A percentile compares a stretch with the other conserved stretches of the same genome.
Evolutionary conservation across 1,140 invertebrate genomes (phyloP).

Genomic region (Drosophila sulfurigaster): DNA sequence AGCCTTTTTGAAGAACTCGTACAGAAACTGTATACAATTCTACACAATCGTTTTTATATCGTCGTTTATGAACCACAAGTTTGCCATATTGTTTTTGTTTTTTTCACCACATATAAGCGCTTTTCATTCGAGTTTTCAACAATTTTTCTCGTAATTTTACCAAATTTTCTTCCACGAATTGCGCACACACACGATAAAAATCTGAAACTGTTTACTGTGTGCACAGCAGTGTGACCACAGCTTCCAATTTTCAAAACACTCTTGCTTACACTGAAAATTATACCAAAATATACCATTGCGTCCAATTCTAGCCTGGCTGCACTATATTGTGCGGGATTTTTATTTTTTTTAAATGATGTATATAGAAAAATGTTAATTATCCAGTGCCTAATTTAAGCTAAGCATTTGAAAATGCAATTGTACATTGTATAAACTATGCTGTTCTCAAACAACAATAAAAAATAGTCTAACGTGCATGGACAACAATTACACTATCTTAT

Average conservation of each 20-base stretch:
- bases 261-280: neutral
- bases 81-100: neutral
- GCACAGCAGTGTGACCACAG: slow-evolving; percentile 29
- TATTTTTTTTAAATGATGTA: too few relatives aligned
- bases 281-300: neutral
- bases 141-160: slow-evolving; percentile 16
- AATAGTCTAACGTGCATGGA: too few relatives aligned
- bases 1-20: neutral
- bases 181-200: slow-evolving; percentile 67
- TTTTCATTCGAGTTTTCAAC: slow-evolving; percentile 10
- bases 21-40: slow-evolving; percentile 17
- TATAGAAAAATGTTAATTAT: too few relatives aligned
- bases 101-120: slow-evolving; percentile 29
- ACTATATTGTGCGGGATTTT: neutral
- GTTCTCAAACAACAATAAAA: too few relatives aligned
- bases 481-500: too few relatives aligned
- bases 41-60: slow-evolving; percentile 28
- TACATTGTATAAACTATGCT: too few relatives aligned
- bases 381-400: too few relatives aligned
- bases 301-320: neutral
- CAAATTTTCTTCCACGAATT: slow-evolving; percentile 65
- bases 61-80: slow-evolving; percentile 12
- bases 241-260: slow-evolving; percentile 11
- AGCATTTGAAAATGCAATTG: too few relatives aligned
- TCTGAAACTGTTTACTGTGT: slow-evolving; percentile 71